These are phyloP conservation scores for Chrysomallon squamiferum DNA, from an alignment of 1,140 invertebrate species.

Conservation along the genomic window DNA sequence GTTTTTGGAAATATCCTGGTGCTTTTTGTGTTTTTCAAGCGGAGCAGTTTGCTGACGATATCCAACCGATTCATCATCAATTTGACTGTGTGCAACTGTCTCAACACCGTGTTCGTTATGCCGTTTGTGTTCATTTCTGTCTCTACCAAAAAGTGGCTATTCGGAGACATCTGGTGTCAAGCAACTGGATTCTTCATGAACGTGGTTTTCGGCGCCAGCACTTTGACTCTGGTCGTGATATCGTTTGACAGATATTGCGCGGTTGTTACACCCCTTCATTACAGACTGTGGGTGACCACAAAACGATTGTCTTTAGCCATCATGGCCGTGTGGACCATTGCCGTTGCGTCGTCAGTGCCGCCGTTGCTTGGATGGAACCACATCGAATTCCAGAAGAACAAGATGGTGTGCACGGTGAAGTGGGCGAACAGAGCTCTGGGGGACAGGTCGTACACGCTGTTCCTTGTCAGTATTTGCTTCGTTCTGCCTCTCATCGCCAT, in stretches of 20 bases:
- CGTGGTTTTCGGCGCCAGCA: constrained; percentile 68
- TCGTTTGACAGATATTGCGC: constrained; percentile 83
- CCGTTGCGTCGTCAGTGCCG: constrained; percentile 48
- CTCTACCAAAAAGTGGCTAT: constrained; percentile 52
- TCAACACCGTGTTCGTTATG: constrained; percentile 71
- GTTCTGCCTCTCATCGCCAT: constrained; percentile 74
- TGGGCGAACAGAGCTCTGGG: constrained; percentile 35
- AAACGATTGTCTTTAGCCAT: constrained; percentile 76
- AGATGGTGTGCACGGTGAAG: constrained; percentile 53
- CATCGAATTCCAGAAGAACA: constrained; percentile 52
- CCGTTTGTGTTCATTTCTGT: constrained; percentile 67
- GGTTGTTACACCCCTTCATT: constrained; percentile 67
- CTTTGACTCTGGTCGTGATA: constrained; percentile 80
- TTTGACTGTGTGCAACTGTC: constrained; percentile 72
- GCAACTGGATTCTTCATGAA: constrained; percentile 66
- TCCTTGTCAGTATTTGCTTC: constrained; percentile 63
- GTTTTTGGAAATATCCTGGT: constrained; percentile 68
- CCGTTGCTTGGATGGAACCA: constrained; percentile 55
- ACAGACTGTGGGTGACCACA: constrained; percentile 74
- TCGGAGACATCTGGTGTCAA: constrained; percentile 63
- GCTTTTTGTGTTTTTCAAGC: constrained; percentile 69
- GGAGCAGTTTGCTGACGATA: constrained; percentile 68
- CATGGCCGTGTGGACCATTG: constrained; percentile 69
- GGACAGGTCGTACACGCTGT: constrained; percentile 50
- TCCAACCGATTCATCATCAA: constrained; percentile 77